Percentiles rank a stretch among this genome's conserved stretches.
phyloP scores from a whole-genome alignment of 1,140 invertebrate genomes.

The Cryptotermes secundus region DNA sequence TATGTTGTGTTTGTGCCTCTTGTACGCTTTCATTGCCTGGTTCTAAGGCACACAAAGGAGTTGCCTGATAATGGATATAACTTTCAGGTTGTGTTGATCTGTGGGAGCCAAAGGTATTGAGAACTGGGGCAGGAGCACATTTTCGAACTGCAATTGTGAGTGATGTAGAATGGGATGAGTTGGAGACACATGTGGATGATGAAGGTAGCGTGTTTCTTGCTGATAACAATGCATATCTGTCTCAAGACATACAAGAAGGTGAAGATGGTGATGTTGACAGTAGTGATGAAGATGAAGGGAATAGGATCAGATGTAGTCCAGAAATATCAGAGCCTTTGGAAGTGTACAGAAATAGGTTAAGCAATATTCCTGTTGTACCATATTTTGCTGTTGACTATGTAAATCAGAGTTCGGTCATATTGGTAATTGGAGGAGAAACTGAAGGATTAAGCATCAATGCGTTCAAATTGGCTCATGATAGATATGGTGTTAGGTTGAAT shows the following conservation, averaged over 20 bases:
- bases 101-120: constrained; percentile 85
- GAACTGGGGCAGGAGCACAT: constrained; percentile 79
- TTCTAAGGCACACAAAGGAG: no score
- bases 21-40: no score
- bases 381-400: constrained; percentile 65
- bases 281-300: constrained; percentile 33
- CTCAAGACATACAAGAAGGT: constrained; percentile 33
- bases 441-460: constrained; percentile 74
- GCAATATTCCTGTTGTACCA: constrained; percentile 56
- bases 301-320: background rate
- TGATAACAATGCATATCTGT: constrained; percentile 59
- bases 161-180: constrained; percentile 64
- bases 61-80: no score
- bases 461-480: constrained; percentile 55
- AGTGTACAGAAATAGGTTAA: background rate
- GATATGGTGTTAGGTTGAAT: constrained; percentile 63
- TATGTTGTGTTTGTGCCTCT: no score
- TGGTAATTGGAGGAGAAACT: constrained; percentile 88
- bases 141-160: constrained; percentile 71
- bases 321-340: constrained; percentile 31
- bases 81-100: constrained; percentile 79
- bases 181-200: constrained; percentile 53
- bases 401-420: constrained; percentile 52
- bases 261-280: constrained; percentile 39
- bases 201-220: constrained; percentile 67